Conservation (phyloP, 1,140 invertebrate species). For the Belonocnema kinseyi region DNA sequence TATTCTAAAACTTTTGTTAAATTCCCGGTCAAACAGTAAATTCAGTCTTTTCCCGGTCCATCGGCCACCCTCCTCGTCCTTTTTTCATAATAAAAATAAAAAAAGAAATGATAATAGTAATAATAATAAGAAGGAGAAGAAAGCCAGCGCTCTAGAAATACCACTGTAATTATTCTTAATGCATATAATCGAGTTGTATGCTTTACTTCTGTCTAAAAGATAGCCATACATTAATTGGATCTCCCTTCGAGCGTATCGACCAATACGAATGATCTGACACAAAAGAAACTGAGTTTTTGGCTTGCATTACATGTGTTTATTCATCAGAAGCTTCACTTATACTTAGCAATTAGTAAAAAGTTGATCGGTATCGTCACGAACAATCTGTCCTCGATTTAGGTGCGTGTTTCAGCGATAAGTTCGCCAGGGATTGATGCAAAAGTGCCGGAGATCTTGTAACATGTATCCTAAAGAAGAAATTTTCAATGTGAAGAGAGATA, state of each 20-base stretch:
- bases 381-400: slow-evolving; percentile 42
- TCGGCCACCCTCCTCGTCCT: too few relatives aligned
- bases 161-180: slow-evolving; percentile 69
- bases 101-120: slow-evolving; percentile 42
- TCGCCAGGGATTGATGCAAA: slow-evolving; percentile 64
- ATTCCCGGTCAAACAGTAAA: too few relatives aligned
- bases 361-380: slow-evolving; percentile 64
- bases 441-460: slow-evolving; percentile 43
- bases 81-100: slow-evolving; percentile 38
- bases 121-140: slow-evolving; percentile 44
- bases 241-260: slow-evolving; percentile 56
- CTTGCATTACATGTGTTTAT: slow-evolving; percentile 70
- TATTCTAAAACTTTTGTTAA: too few relatives aligned
- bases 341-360: slow-evolving; percentile 71
- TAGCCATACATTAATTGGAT: slow-evolving; percentile 49
- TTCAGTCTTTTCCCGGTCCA: too few relatives aligned
- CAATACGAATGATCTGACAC: slow-evolving; percentile 67
- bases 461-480: not conserved
- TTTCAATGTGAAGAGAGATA: too few relatives aligned
- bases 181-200: slow-evolving; percentile 67
- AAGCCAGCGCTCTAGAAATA: slow-evolving; percentile 63
- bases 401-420: slow-evolving; percentile 56
- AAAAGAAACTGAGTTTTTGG: slow-evolving; percentile 63
- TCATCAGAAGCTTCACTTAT: slow-evolving; percentile 68
- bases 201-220: slow-evolving; percentile 51